Evolutionary conservation across 1,140 invertebrate genomes (phyloP), one percentile per base, ranked within the genome.

Genomic region (Micrasema longulum): DNA sequence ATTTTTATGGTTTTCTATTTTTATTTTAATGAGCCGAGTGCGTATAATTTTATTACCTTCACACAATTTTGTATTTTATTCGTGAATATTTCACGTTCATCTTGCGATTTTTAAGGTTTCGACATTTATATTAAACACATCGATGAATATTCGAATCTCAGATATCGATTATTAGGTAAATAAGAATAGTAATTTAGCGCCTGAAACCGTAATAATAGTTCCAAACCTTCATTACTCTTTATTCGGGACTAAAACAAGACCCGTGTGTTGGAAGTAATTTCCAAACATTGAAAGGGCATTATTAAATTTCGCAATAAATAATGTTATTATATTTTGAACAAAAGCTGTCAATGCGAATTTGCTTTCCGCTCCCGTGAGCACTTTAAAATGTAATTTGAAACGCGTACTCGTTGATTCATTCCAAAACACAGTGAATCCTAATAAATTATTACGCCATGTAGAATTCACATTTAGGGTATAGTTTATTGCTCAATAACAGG

Each of bases 341-440:
- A 73, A 73, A 76, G 70, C 74, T 73, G 74, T 76, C 74, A 76
- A 72, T 76, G 69, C 62, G 71, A 76, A 70, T 72, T 73, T 38
- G 67, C 74, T 76, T 76, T 76, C 67, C 74, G 74, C 74, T 60
- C 67, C 63, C 62, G 63, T 70, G 74, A 73, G 60, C 74, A 67
- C 68, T 76, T 76, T 76, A 76, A 72, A 76, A 50, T 76, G 71
- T 76, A 75, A 75, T 75, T 69, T 57, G 73, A 75, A 75, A 67
- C 73, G 35, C 64, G 73, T 64, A 71, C 62, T 63, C 66, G 68
- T 75, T 71, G 66, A 71, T 71, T 75, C 65, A 75, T 74, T 65
- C 62, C 68, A 53, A 73, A 71, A 71, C 60, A 50, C 43, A 26
- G 41, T 48, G 72, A 50, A 70, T 52, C 52, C 64, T 45, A 71